Base-by-base conservation (phyloP, 2,888 invertebrate species). In the Erebia epiphron region DNA sequence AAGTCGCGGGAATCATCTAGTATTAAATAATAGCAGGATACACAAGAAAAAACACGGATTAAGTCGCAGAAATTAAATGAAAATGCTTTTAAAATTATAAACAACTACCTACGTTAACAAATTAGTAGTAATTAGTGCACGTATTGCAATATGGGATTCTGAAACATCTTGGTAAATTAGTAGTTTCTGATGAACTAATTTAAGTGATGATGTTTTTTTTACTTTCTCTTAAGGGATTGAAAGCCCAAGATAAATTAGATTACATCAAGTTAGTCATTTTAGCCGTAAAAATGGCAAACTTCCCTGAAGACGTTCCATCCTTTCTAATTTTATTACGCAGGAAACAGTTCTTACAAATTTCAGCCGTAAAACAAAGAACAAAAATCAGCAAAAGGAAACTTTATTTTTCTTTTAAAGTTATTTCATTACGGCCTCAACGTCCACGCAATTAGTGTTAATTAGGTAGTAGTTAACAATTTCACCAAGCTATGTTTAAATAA, bases 321-420 rank as follows among this genome's bases (percentile, higher is more conserved):
- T 57, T 66, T 56, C 65, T 66, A 66, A 66, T 66, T 66, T 66
- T 66, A 66, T 66, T 66, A 66, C 65, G 21, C 65, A 66, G 56
- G 56, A 56, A 66, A 66, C 65, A 66, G 65, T 66, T 21, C 43
- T 43, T 43, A 56, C 65, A 46, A 66, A 66, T 66, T 66, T 66
- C 46, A 56, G 65, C 43, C 65, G 56, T 66, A 66, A 66, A 66
- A 66, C 65, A 56, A 43, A 54, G 56, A 66, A 54, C 35, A 66
- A 66, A 56, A 66, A 54, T 54, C 43, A 56, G 21, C 41, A 56
- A 56, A 57, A 43, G 56, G n/a, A 65, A 65, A 41, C 41, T 56
- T 56, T 56, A 4, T 21, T 56, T 21, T 56, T 41, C 16, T 56
- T 66, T 56, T 46, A 66, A 66, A 66, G 14, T 62, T 62, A 66